Evolutionary conservation across 2,888 invertebrate genomes (phyloP), one percentile per base, ranked within the genome.

Genomic region (Tachina fera): DNA sequence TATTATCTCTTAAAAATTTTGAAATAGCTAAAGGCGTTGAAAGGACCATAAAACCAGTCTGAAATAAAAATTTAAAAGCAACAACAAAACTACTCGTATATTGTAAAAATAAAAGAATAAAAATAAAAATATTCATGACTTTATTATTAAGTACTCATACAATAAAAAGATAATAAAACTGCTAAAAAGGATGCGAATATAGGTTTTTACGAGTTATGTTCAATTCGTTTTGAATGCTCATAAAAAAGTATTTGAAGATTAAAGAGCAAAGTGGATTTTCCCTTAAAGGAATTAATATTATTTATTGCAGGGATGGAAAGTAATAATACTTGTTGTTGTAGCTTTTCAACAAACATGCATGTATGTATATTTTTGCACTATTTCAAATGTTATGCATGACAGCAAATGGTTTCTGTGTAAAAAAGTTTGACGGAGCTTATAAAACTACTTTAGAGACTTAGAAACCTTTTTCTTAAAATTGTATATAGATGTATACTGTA

Each of bases 91-190:
- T 31, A 31, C 2, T 31, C 2, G 31, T 6, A 31, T 31, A 6
- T 31, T 31, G 6, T 31, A 31, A 10, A 31, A 11, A 43, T n/a
- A 39, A 14, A n/a, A 11, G 5, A 13, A 9, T n/a, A 43, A 56
- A 41, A 47, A 22, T 22, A 70, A 56, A 70, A 22, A 13, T 56
- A n/a, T 31, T 58, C 22, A 56, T 22, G 70, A 45, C 56, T 56
- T 70, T 56, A 56, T 70, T 56, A 56, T 70, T 22, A 56, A 43
- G 31, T 19, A n/a, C n/a, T n/a, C n/a, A n/a, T n/a, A 70, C 19
- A 31, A 16, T 4, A 45, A 58, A 45, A n/a, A 72, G 1, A 5
- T 45, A 45, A 47, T 49, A 9, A 72, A 72, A 60, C 49, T 31
- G 11, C 47, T 47, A 16, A n/a, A 19, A 56, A 70, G 70, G 22